Base-by-base conservation (phyloP, 2,888 invertebrate genomes). In the Dryobotodes eremita region DNA sequence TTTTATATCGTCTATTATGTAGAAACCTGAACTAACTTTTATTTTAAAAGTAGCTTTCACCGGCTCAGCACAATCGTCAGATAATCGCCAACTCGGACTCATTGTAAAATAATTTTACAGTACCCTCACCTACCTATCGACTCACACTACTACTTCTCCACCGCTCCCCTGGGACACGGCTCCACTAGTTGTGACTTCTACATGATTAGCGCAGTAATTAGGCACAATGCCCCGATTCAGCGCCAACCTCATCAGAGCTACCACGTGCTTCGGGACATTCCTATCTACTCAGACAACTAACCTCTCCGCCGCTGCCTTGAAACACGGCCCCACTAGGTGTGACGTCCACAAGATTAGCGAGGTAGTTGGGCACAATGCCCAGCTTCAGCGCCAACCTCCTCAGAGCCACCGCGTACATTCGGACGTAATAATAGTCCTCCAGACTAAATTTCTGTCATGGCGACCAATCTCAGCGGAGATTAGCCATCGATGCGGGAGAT, bases 111-210 rank as follows among this genome's bases (percentile, higher is more conserved):
- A 8, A 46, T 46, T 10, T 46, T 10, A 46, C 1, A 46, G 10
- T 46, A 42, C 42, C 5, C 42, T 42, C 8, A 42, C 42, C 42
- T 42, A 42, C 42, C 42, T 42, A 42, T 42, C 8, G 0, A 46
- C 46, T 46, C 46, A 10, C 46, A 46, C 10, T 46, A 46, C 46
- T 20, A 70, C 70, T 36, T 91, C 90, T 59, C 91, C 94, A 79
- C 98, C 97, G 23, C 98, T 93, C 91, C 98, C 97, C 89, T 98
- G 96, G 93, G 99, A 99, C 2, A 98, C 96, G 1, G 99, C 99
- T 82, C 98, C 97, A 73, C 97, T 97, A 0, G 97, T 96, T 71
- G 97, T 97, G 0, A 99, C 97, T 93, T 98, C 98, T 31, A 98
- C 95, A 31, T 99, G 97, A 93, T 98, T 98, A 90, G 97, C 97